phyloP scores from a whole-genome alignment of 2,113 vertebrate species.

The Camarhynchus parvulus region DNA sequence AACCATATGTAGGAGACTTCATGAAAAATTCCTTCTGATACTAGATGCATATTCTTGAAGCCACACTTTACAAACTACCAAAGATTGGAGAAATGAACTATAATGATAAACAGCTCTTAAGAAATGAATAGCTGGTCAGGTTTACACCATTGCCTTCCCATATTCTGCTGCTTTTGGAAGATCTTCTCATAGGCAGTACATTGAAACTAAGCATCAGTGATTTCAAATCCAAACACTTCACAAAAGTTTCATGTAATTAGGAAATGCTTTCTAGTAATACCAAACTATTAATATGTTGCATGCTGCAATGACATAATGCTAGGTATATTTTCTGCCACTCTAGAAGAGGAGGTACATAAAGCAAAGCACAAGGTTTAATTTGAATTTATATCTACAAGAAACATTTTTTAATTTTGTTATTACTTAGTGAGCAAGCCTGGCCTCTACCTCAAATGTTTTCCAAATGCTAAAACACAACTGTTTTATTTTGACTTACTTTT shows the following conservation, averaged over 20 bases:
- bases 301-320: not conserved
- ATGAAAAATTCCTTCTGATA: not conserved
- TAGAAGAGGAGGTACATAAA: not conserved
- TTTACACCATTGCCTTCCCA: not conserved
- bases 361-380: not conserved
- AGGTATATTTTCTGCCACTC: not conserved
- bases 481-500: not conserved
- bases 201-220: not conserved
- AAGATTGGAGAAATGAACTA: not conserved
- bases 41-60: not conserved
- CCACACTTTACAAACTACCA: not conserved
- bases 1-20: not conserved
- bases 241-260: not conserved
- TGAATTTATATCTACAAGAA: not conserved
- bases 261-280: not conserved
- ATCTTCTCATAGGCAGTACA: not conserved
- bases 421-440: not conserved
- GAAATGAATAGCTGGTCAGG: not conserved
- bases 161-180: not conserved
- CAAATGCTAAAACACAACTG: not conserved
- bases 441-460: not conserved
- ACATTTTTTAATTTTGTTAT: not conserved
- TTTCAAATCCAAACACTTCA: not conserved
- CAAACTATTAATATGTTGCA: rapidly evolving
- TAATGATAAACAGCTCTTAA: not conserved